Evolutionary conservation across 2,113 vertebrate species (phyloP).

Genomic region (human): GRCh38 chr4:40448501-40449000

Average conservation of each 20-base stretch:
- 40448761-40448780: neutral
- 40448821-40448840: neutral
- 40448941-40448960: neutral
- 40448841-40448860: neutral
- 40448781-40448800: neutral
- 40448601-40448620: neutral
- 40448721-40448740: neutral
- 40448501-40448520: slow-evolving; percentile 1
- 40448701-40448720: neutral
- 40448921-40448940: too few relatives aligned
- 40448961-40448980: neutral
- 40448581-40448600: neutral
- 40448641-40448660: neutral
- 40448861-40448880: neutral
- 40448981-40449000: neutral
- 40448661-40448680: neutral
- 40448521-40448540: neutral
- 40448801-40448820: neutral
- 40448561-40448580: neutral
- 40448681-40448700: neutral
- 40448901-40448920: neutral
- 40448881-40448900: neutral
- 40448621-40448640: neutral
- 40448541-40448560: neutral
- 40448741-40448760: neutral